phyloP scores from a whole-genome alignment of 2,113 vertebrate genomes.

The Trachemys scripta region DNA sequence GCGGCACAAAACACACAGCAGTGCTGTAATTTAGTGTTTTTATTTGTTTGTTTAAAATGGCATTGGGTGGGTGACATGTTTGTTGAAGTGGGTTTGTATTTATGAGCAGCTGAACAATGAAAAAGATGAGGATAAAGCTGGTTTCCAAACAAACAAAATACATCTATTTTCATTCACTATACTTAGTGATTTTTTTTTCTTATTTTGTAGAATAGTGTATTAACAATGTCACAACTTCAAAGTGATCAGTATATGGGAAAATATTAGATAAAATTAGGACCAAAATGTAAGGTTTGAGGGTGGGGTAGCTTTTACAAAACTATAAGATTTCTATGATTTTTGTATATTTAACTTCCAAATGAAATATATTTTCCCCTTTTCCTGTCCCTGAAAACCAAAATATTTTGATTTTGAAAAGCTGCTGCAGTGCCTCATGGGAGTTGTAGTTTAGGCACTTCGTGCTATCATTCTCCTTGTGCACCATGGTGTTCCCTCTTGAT shows the following conservation, averaged over 20 bases:
- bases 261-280: rapidly evolving
- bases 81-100: background rate
- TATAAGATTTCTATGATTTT: background rate
- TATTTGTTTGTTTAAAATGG: background rate
- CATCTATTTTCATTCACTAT: background rate
- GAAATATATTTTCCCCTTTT: background rate
- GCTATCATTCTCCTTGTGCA: background rate
- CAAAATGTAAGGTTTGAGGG: background rate
- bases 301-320: background rate
- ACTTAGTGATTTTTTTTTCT: background rate
- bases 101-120: background rate
- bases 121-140: background rate
- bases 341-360: background rate
- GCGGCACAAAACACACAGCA: background rate
- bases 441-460: background rate
- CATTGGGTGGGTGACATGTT: background rate
- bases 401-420: background rate
- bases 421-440: background rate
- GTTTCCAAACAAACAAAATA: background rate
- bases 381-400: background rate
- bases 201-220: background rate
- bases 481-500: background rate
- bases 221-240: background rate
- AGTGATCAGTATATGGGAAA: background rate
- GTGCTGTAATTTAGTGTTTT: background rate